Base-by-base conservation (phyloP, 2,888 invertebrate species). In the Xestia xanthographa region DNA sequence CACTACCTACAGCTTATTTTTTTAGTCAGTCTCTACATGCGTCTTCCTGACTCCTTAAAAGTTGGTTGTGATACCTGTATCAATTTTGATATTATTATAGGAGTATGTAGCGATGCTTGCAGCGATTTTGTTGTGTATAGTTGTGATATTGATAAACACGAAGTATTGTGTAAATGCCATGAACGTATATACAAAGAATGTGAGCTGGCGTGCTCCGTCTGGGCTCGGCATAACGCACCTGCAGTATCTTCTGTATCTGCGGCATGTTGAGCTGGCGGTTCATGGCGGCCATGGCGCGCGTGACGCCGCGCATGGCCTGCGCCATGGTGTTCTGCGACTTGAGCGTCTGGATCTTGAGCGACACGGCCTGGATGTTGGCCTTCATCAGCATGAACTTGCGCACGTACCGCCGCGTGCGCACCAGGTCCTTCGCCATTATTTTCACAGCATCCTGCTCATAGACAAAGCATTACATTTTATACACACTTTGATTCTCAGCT, bases 341-440 rank as follows among this genome's bases (percentile, higher is more conserved):
- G 34, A 99, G 97, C 0, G 99, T 99, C 96, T 99, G 99, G 83
- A 99, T 99, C 97, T 99, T 99, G 74, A 99, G 97, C 0, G 99
- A 98, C 20, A 99, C 99, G 0, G 99, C 99, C 95, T 99, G 99
- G 90, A 99, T 99, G 94, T 99, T 99, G 1, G 99, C 99, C 93
- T 99, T 98, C 99, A 99, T 99, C 86, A 99, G 94, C 98, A 99
- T 99, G 93, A 99, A 99, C 95, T 99, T 99, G 94, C 99, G 99
- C 70, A 98, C 98, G 91, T 99, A 99, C 68, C 98, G 97, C 80
- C 99, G 97, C 1, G 99, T 99, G 86, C 99, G 97, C 11, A 99
- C 99, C 86, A 99, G 97, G 96, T 99, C 99, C 93, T 99, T 99
- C 0, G 99, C 99, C 99, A 99, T 99, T 87, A 99, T 99, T 97